Conservation (phyloP, 2,113 vertebrate genomes). For the Mustela lutreola region DNA sequence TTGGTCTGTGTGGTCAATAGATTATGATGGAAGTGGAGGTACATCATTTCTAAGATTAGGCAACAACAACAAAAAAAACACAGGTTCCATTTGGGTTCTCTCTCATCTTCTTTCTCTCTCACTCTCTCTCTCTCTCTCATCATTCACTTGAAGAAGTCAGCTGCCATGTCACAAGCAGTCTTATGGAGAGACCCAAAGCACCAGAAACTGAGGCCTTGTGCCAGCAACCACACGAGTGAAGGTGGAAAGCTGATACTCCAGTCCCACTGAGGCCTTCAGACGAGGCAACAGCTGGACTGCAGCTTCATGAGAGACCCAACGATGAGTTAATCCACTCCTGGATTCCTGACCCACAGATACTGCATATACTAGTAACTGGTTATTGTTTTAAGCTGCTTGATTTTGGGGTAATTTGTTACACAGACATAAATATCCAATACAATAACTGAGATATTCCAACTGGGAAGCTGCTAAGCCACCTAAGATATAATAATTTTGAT, state of each 20-base stretch:
- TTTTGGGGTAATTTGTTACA: not conserved
- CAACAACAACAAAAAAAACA: too few species aligned
- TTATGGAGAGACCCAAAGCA: not conserved
- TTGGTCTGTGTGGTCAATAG: not conserved
- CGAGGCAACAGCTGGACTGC: not conserved
- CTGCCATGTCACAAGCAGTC: not conserved
- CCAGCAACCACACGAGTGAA: not conserved
- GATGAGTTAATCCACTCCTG: not conserved
- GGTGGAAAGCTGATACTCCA: not conserved
- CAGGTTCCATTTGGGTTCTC: not conserved
- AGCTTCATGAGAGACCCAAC: not conserved
- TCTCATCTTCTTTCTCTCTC: not conserved
- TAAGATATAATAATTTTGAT: not conserved
- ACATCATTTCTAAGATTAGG: not conserved
- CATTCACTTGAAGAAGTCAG: not conserved
- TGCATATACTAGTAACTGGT: not conserved
- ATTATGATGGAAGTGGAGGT: not conserved
- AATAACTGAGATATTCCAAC: not conserved
- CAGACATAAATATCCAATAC: not conserved
- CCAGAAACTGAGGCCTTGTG: not conserved
- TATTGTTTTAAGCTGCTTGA: not conserved
- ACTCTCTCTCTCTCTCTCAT: not conserved
- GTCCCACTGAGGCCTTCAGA: not conserved
- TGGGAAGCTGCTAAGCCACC: conserved; percentile 1
- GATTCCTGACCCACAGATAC: not conserved